Percentiles rank a stretch among this genome's conserved stretches.
Evolutionary conservation across 2,888 invertebrate species (phyloP).

Genomic region (Idaea biselata): DNA sequence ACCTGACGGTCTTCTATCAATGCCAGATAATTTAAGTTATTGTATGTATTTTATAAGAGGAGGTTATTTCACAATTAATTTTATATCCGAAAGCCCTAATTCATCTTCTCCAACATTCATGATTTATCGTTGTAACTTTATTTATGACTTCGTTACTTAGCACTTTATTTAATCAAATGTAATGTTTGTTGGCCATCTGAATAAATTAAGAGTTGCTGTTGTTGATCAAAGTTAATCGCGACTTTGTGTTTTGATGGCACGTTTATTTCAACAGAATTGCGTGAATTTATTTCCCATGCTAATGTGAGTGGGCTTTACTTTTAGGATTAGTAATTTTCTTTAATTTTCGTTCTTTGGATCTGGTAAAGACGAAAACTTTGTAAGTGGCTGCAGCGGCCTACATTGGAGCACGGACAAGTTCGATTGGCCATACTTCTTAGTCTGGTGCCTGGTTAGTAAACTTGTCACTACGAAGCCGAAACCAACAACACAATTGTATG

Average conservation of each 20-base stretch:
- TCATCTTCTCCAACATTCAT: constrained; percentile 1
- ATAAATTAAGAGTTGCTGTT: background rate
- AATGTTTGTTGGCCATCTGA: constrained; percentile 1
- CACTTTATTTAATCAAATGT: constrained; percentile 1
- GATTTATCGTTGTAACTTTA: constrained; percentile 3
- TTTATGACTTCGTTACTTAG: constrained; percentile 1
- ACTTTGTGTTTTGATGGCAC: background rate
- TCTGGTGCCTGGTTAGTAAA: no score
- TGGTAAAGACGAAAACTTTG: no score
- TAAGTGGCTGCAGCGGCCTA: no score
- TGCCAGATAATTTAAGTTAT: constrained; percentile 25
- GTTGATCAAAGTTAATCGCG: background rate
- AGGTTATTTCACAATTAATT: constrained; percentile 16
- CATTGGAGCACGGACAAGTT: no score
- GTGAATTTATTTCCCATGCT: background rate
- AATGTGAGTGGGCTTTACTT: background rate
- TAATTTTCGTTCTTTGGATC: no score
- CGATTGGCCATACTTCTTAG: no score
- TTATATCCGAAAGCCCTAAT: constrained; percentile 19
- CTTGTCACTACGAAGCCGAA: no score
- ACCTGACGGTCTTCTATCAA: constrained; percentile 30
- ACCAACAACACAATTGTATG: no score
- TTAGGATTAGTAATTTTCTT: background rate
- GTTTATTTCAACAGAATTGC: background rate
- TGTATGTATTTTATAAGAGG: constrained; percentile 15